Conservation (phyloP, 2,888 invertebrate genomes). For the Xylota sylvarum region DNA sequence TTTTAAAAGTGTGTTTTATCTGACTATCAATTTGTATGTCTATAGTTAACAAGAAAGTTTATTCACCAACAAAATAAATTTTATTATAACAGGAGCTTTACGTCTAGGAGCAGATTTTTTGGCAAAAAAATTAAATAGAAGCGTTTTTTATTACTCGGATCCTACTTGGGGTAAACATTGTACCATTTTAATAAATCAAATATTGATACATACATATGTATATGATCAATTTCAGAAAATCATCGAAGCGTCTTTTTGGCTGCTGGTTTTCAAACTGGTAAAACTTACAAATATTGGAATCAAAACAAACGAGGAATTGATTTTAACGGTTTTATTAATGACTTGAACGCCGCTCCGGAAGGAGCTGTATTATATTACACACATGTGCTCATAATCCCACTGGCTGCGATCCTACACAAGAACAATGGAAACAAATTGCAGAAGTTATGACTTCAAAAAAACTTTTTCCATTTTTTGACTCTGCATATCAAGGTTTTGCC, state of each 20-base stretch:
- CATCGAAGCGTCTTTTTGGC: slow-evolving; percentile 94
- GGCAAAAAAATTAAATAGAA: slow-evolving; percentile 88
- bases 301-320: slow-evolving; percentile 81
- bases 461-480: slow-evolving; percentile 96
- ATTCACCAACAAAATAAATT: not conserved
- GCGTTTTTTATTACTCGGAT: slow-evolving; percentile 92
- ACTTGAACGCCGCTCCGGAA: slow-evolving; percentile 91
- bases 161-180: slow-evolving; percentile 95
- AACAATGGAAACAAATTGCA: slow-evolving; percentile 96
- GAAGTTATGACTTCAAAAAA: slow-evolving; percentile 93
- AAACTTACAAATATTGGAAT: slow-evolving; percentile 98
- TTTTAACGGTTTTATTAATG: slow-evolving; percentile 88
- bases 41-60: no score
- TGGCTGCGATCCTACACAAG: slow-evolving; percentile 96
- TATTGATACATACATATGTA: not conserved
- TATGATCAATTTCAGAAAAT: slow-evolving; percentile 89
- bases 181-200: not conserved
- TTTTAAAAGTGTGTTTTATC: no score
- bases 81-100: slow-evolving; percentile 91
- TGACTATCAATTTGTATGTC: no score
- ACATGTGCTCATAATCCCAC: slow-evolving; percentile 99
- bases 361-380: slow-evolving; percentile 96
- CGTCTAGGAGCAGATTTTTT: slow-evolving; percentile 96
- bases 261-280: slow-evolving; percentile 92
- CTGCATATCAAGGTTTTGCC: slow-evolving; percentile 98